Evolutionary conservation across 2,888 invertebrate species (phyloP), one percentile per base, ranked within the genome.

Genomic region (Metellina segmentata): DNA sequence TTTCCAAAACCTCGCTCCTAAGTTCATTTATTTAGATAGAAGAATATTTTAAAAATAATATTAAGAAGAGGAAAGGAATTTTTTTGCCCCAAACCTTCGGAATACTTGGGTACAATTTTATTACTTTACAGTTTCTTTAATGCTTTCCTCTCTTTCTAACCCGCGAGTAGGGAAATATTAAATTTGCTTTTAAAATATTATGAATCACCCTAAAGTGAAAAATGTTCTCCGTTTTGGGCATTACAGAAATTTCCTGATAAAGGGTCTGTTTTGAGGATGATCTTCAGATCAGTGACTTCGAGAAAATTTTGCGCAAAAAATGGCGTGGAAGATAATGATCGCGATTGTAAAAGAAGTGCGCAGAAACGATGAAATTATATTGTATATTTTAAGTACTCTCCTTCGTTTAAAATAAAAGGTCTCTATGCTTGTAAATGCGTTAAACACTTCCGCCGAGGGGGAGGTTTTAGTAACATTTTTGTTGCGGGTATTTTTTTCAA

Each of bases 101-200:
- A 8, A 16, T 83, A 77, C 78, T 85, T 87, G 19, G 74, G 70
- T 69, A 49, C 81, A 70, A 8, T 88, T 88, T 88, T 88, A 88
- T 88, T 81, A 81, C 88, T 81, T 88, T 81, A 88, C 19, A 72
- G 74, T 88, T 81, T 88, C 72, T 88, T 81, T 81, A 81, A 81
- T 81, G 88, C 34, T 34, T 34, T 34, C 34, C 70, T 52, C 48
- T 72, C 53, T 87, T 79, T 70, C 77, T 69, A 82, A 85, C 74
- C 70, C 79, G 52, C 52, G 49, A 11, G 81, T 48, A 34, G n/a
- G 82, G 48, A 69, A 77, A 83, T 89, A 89, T 89, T 89, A 83
- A 89, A 89, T 89, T 89, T 89, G 78, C 70, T 77, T 81, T 81
- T 89, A 78, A 89, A 89, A 89, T 83, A 89, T 83, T 89, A 83